Evolutionary conservation across 2,888 invertebrate genomes (phyloP).

Genomic region (Athalia cordata): DNA sequence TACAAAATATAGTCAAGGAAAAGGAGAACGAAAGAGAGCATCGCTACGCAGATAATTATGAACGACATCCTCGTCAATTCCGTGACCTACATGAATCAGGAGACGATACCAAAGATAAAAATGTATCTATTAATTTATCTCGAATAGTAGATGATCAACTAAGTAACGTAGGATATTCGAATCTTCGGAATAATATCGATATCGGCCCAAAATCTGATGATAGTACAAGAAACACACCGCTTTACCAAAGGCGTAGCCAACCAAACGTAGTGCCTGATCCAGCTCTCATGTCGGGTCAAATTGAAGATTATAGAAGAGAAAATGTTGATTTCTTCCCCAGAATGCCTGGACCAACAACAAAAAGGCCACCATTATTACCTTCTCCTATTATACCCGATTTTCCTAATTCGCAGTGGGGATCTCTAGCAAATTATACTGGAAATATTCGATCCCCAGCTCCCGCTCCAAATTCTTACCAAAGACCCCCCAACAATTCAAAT

Average conservation of each 20-base stretch:
- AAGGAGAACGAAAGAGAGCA: slow-evolving; percentile 52
- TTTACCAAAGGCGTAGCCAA: slow-evolving; percentile 42
- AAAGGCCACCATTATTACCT: slow-evolving; percentile 15
- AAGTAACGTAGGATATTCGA: slow-evolving; percentile 34
- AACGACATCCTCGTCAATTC: slow-evolving; percentile 60
- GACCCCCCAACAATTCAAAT: slow-evolving; percentile 18
- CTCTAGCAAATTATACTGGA: slow-evolving; percentile 15
- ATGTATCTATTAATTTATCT: slow-evolving; percentile 30
- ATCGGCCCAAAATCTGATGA: slow-evolving; percentile 26
- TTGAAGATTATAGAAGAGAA: slow-evolving; percentile 38
- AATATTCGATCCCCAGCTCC: slow-evolving; percentile 35
- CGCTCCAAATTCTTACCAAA: slow-evolving; percentile 28
- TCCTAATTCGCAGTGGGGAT: slow-evolving; percentile 35
- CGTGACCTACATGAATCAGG: slow-evolving; percentile 29
- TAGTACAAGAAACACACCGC: slow-evolving; percentile 18
- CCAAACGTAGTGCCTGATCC: slow-evolving; percentile 3
- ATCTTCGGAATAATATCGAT: slow-evolving; percentile 33
- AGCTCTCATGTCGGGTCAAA: background rate
- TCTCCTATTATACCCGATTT: slow-evolving; percentile 20
- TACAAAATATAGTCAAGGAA: slow-evolving; percentile 44
- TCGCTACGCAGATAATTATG: slow-evolving; percentile 66
- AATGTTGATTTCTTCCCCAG: slow-evolving; percentile 39
- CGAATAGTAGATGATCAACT: slow-evolving; percentile 35
- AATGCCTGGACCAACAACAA: background rate
- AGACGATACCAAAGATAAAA: slow-evolving; percentile 37